phyloP scores from a whole-genome alignment of 2,797 vertebrate species.

The Triplophysa yarkandensis region DNA sequence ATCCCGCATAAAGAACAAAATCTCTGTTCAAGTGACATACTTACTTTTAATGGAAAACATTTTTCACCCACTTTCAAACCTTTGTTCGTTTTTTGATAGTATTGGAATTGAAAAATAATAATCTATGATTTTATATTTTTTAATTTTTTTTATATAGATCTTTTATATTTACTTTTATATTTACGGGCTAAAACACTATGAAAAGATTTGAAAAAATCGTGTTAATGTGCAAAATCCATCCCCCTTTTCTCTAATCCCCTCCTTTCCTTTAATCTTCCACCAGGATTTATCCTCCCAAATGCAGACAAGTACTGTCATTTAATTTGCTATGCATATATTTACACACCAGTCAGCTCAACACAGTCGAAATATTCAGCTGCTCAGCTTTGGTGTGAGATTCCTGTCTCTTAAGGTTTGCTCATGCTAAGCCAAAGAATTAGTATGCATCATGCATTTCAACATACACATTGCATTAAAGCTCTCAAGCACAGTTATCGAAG shows the following conservation, averaged over 20 bases:
- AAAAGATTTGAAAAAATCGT: not conserved
- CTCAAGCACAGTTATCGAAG: constrained; percentile 11
- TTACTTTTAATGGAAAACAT: too few relatives aligned
- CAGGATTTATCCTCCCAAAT: constrained; percentile 34
- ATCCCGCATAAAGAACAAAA: too few relatives aligned
- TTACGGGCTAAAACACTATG: too few relatives aligned
- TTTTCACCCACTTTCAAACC: too few relatives aligned
- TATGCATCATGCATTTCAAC: constrained; percentile 24
- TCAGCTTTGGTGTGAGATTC: constrained; percentile 40
- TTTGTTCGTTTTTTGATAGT: too few relatives aligned
- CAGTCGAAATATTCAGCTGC: constrained; percentile 36
- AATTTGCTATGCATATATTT: constrained; percentile 56
- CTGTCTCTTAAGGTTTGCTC: constrained; percentile 39
- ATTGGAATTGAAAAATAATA: not conserved
- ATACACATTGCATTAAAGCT: constrained; percentile 6
- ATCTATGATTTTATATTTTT: too few relatives aligned
- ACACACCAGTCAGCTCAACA: constrained; percentile 29
- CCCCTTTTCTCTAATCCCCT: not conserved
- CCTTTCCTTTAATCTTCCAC: too few relatives aligned
- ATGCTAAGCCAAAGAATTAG: not conserved
- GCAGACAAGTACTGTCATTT: constrained; percentile 38
- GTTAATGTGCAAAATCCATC: not conserved
- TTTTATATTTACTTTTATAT: too few relatives aligned
- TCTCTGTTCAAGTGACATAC: too few relatives aligned
- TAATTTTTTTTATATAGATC: too few relatives aligned